These are phyloP conservation scores for Lepidurus arcticus DNA, from an alignment of 1,140 invertebrate species.

Conservation along the genomic window DNA sequence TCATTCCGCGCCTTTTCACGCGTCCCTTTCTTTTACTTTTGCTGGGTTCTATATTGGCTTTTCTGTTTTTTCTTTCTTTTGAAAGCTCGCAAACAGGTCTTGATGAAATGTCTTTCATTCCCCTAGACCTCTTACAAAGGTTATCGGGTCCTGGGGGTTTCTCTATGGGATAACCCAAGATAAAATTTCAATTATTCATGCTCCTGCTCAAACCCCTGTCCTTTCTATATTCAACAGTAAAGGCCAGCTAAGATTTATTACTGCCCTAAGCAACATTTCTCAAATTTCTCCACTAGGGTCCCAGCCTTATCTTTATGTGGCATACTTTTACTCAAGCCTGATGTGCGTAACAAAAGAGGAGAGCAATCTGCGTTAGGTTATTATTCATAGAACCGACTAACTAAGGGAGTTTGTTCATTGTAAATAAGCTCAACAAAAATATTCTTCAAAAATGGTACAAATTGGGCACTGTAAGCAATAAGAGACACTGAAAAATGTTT, in stretches of 20 bases:
- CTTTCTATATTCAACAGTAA: background rate
- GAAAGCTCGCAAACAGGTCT: background rate
- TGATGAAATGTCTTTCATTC: conserved; percentile 18
- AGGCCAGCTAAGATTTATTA: background rate
- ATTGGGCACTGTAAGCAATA: too few relatives aligned
- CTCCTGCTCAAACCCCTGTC: background rate
- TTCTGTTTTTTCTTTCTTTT: background rate
- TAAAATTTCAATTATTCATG: conserved; percentile 20
- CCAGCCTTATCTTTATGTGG: too few relatives aligned
- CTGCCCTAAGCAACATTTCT: background rate
- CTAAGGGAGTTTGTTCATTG: too few relatives aligned
- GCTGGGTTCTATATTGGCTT: background rate
- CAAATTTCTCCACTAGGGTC: background rate
- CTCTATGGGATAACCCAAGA: conserved; percentile 1
- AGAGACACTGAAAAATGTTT: too few relatives aligned
- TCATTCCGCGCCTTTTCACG: conserved; percentile 9
- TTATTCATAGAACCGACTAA: too few relatives aligned
- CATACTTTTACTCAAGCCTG: too few relatives aligned
- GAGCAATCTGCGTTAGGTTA: too few relatives aligned
- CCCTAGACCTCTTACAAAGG: background rate
- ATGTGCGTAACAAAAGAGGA: too few relatives aligned
- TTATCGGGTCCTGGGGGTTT: background rate
- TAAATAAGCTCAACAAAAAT: too few relatives aligned
- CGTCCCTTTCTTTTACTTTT: conserved; percentile 14
- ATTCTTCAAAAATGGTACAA: too few relatives aligned